Evolutionary conservation across 2,797 vertebrate genomes (phyloP), one percentile per base, ranked within the genome.

Genomic region (Galago senegalensis): DNA sequence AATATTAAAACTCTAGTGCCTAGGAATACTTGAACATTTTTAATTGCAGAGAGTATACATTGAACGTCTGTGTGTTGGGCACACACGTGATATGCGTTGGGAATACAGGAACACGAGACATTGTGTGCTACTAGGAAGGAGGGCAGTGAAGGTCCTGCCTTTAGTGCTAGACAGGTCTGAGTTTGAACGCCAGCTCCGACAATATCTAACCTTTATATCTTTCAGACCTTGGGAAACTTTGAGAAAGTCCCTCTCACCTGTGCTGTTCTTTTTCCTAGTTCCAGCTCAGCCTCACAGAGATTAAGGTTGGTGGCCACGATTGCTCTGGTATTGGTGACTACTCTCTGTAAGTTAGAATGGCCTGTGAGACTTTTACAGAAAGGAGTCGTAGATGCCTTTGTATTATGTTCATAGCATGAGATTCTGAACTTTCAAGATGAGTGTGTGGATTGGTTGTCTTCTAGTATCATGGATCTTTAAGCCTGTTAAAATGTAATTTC

Each of bases 401-500:
- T 82, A 43, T 53, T 61, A 53, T 18, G 7, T n/a, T 72, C 31
- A 29, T 73, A 29, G 14, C 17, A 5, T n/a, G 61, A 72, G 25
- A 21, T 56, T 18, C 40, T 58, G 46, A 37, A 5, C 80, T 80
- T 7, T 94, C n/a, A 65, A 49, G 53, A 70, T 46, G 79, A 13
- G 2, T 67, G 10, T 17, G 5, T 40, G 70, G 1, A 34, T 20
- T 92, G 23, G 4, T 89, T 91, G 92, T 79, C 43, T 23, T 84
- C 46, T 10, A 60, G 25, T 17, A 34, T 83, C 63, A 86, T 29
- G 23, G 17, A 75, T 6, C 4, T 93, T 92, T 9, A 94, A 91
- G 43, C 4, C 46, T 86, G 31, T 46, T 94, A 17, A 91, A 63
- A 5, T 60, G 43, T 73, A 79, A 77, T 87, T 93, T 92, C 81